Evolutionary conservation across 2,797 vertebrate genomes (phyloP), one percentile per base, ranked within the genome.

Genomic region (Anguilla pacifica): DNA sequence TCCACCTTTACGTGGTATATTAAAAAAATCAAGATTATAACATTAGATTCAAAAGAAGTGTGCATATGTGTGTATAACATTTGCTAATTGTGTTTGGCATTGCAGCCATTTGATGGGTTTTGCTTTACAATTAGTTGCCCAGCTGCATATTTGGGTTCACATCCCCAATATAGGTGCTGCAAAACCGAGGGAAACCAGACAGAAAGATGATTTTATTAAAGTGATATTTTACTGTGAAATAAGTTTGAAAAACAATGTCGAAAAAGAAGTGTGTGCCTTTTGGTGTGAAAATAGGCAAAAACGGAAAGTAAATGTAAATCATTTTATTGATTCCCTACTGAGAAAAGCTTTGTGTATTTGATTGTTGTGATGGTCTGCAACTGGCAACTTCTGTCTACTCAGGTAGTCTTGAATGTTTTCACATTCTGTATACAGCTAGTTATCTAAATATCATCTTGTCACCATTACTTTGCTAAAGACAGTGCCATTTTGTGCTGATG

Each of bases 281-380:
- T 46, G 7, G 74, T 77, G 39, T 77, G 11, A 77, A 77, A 43
- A 43, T 43, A 77, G n/a, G 70, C 61, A 64, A 31, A 35, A 59
- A 59, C 17, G 70, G 70, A 70, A 74, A 15, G 70, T 11, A 35
- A 74, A 74, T 74, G 74, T 39, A 39, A 9, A 39, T 77, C 35
- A 77, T 77, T 70, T 70, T 72, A 72, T 72, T 72, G 70, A 72
- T 72, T 72, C 70, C 70, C 70, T 35, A 28, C 70, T 13, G n/a
- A n/a, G 28, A 31, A 70, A 28, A 70, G 61, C 19, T 70, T 70
- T n/a, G 64, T 28, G 25, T 22, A 74, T 74, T 31, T 35, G 11
- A 43, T 22, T 77, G 35, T 35, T 17, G 31, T 43, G 74, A 77
- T 43, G 35, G 74, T 77, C 70, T 31, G 70, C 64, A 70, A 70